Evolutionary conservation across 2,113 vertebrate species (phyloP).

Genomic region (Galbula dea): DNA sequence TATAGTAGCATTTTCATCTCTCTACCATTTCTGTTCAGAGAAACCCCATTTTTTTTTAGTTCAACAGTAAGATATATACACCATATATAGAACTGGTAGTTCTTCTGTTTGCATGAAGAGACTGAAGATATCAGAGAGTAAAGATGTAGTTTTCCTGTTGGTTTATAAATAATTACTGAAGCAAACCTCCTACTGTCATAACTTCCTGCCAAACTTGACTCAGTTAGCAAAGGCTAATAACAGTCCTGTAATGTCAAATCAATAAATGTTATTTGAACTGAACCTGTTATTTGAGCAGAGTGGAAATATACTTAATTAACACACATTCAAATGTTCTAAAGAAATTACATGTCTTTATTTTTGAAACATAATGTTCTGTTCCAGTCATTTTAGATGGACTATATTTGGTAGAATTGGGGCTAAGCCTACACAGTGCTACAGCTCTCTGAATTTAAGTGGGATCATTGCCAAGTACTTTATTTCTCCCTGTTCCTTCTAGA

Average conservation of each 20-base stretch:
- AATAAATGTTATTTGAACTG: slow-evolving; percentile 14
- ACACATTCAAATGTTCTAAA: background rate
- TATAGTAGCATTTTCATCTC: background rate
- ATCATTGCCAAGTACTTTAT: slow-evolving; percentile 20
- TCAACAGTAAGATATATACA: background rate
- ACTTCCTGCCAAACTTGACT: background rate
- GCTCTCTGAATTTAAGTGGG: background rate
- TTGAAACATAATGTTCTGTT: slow-evolving; percentile 42
- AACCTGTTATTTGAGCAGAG: background rate
- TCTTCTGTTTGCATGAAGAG: background rate
- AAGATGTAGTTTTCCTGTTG: slow-evolving; percentile 2
- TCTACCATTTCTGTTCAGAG: background rate
- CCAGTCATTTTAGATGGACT: background rate
- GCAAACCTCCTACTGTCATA: background rate
- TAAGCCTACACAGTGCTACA: background rate
- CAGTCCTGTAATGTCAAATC: slow-evolving; percentile 16
- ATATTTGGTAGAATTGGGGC: slow-evolving; percentile 9
- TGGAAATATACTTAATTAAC: slow-evolving; percentile 38
- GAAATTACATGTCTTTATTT: slow-evolving; percentile 18
- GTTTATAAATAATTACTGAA: slow-evolving; percentile 32
- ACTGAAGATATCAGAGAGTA: background rate
- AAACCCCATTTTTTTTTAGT: background rate
- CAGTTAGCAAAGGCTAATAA: slow-evolving; percentile 19
- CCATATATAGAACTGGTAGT: background rate
- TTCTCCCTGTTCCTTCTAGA: background rate